Conservation (phyloP, 2,797 vertebrate genomes). For the Sebastiscus tertius region DNA sequence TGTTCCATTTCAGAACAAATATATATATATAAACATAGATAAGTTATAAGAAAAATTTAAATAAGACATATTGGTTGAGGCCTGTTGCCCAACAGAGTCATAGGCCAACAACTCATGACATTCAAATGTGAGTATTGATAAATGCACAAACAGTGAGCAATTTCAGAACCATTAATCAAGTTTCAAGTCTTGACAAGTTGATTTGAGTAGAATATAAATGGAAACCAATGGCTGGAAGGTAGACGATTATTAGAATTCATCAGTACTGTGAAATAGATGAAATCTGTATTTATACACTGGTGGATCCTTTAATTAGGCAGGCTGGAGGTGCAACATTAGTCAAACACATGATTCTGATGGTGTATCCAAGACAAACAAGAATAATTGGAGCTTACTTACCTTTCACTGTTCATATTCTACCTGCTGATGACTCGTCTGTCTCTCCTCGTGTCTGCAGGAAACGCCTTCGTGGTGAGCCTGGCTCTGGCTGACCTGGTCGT, state of each 20-base stretch:
- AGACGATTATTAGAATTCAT: too few species aligned
- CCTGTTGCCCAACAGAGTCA: too few species aligned
- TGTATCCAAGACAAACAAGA: not conserved
- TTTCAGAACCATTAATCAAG: not conserved
- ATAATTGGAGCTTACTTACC: not conserved
- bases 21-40: too few species aligned
- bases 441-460: slow-evolving; percentile 71
- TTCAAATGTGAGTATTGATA: too few species aligned
- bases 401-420: not conserved
- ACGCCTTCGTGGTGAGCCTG: slow-evolving; percentile 89
- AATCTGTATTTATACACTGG: not conserved
- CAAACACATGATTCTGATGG: not conserved
- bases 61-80: too few species aligned
- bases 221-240: too few species aligned
- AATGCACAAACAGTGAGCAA: too few species aligned
- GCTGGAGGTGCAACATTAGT: too few species aligned
- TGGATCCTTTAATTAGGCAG: not conserved
- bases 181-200: too few species aligned
- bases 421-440: not conserved
- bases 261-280: not conserved
- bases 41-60: too few species aligned
- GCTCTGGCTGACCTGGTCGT: slow-evolving; percentile 88
- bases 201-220: not conserved
- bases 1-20: too few species aligned
- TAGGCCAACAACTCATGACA: too few species aligned